phyloP scores from a whole-genome alignment of 2,797 vertebrate genomes.

The Telmatherina bonti region DNA sequence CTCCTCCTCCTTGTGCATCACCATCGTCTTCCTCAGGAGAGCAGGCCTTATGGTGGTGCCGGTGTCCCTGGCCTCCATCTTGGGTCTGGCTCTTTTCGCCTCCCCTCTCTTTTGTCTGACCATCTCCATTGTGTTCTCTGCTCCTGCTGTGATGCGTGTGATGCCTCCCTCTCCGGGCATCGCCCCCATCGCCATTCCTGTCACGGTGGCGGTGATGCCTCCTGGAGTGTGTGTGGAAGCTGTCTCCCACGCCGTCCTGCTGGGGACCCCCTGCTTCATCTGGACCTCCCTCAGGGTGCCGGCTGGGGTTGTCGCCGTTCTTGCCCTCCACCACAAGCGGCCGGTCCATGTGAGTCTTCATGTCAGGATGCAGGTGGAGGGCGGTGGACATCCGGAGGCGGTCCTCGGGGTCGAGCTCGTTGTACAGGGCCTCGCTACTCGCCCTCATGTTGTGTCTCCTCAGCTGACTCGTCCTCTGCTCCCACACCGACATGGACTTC shows the following conservation, averaged over 20 bases:
- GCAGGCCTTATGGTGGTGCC: slow-evolving; percentile 60
- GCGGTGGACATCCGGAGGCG: slow-evolving; percentile 85
- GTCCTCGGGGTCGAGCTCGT: slow-evolving; percentile 93
- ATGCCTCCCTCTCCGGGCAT: slow-evolving; percentile 79
- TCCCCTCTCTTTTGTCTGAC: slow-evolving; percentile 64
- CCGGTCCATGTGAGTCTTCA: slow-evolving; percentile 94
- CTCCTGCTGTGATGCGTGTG: slow-evolving; percentile 86
- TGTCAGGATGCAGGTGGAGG: slow-evolving; percentile 91
- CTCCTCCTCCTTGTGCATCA: slow-evolving; percentile 36
- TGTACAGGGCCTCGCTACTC: slow-evolving; percentile 95
- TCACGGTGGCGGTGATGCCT: slow-evolving; percentile 87
- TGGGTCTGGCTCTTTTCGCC: slow-evolving; percentile 71
- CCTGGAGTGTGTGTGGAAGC: slow-evolving; percentile 59
- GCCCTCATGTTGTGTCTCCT: slow-evolving; percentile 91
- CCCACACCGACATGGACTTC: slow-evolving; percentile 95
- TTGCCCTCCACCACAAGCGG: slow-evolving; percentile 90
- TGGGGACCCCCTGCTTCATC: slow-evolving; percentile 42
- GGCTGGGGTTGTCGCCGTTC: slow-evolving; percentile 61
- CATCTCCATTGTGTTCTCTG: slow-evolving; percentile 76
- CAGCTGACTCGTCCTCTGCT: slow-evolving; percentile 95
- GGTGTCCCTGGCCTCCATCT: slow-evolving; percentile 64
- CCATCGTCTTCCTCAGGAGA: slow-evolving; percentile 82
- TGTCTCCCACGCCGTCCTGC: slow-evolving; percentile 43
- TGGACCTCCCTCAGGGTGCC: slow-evolving; percentile 26
- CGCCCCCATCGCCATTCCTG: slow-evolving; percentile 72